Percentiles rank a stretch among this genome's conserved stretches.
phyloP scores from a whole-genome alignment of 2,888 invertebrate species.

The Eretmocerus hayati region DNA sequence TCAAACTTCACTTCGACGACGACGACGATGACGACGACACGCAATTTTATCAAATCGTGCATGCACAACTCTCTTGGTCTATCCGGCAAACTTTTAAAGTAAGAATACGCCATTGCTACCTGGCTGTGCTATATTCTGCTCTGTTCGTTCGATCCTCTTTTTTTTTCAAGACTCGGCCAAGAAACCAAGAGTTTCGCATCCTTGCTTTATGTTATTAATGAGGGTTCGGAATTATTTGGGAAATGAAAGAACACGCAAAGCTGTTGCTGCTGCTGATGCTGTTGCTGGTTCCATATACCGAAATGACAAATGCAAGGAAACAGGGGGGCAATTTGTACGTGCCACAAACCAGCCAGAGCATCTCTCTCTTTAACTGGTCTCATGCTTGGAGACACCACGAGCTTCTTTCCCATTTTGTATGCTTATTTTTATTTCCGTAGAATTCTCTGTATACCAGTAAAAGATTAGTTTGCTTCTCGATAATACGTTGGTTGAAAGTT shows the following conservation, averaged over 20 bases:
- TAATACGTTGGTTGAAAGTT: constrained; percentile 7
- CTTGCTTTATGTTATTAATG: constrained; percentile 40
- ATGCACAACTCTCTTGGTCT: constrained; percentile 5
- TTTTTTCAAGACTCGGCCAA: too few relatives aligned
- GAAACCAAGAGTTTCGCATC: too few relatives aligned
- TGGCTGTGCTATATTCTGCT: constrained; percentile 21
- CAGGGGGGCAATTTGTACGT: constrained; percentile 39
- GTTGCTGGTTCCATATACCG: constrained; percentile 32
- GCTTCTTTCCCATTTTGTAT: too few relatives aligned
- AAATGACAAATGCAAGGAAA: constrained; percentile 43
- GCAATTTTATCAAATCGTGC: constrained; percentile 22
- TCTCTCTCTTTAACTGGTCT: too few relatives aligned
- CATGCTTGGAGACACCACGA: too few relatives aligned
- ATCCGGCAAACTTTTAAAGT: constrained; percentile 23
- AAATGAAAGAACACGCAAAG: constrained; percentile 37
- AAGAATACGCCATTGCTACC: constrained; percentile 30
- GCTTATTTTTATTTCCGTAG: too few relatives aligned
- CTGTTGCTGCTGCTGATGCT: too few relatives aligned
- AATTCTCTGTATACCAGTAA: too few relatives aligned
- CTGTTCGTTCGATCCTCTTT: constrained; percentile 13
- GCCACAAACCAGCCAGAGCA: too few relatives aligned
- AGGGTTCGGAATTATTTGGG: constrained; percentile 42
- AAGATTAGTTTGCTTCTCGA: too few relatives aligned
- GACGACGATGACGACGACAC: constrained; percentile 20
- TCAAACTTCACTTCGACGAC: constrained; percentile 10